Evolutionary conservation across 1,140 invertebrate genomes (phyloP), one percentile per base, ranked within the genome.

Genomic region (Macrobrachium rosenbergii): DNA sequence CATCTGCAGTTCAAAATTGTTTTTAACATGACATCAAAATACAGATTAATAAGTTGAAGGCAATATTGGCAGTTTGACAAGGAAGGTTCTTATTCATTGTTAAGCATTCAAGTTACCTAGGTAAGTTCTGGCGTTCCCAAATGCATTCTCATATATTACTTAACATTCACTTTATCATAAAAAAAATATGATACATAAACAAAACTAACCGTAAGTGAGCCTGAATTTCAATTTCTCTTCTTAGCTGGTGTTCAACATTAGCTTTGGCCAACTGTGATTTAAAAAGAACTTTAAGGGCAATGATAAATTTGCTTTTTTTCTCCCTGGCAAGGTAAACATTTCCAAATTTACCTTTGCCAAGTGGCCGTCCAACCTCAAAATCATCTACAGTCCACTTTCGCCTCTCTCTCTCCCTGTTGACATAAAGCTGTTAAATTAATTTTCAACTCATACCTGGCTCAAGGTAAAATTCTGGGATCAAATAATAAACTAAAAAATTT

Each of bases 281-380:
- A 91, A 98, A 99, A 23, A 99, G 93, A 5, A 99, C 97, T 93
- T 99, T 99, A n/a, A 99, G 93, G 0, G 98, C 99, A 67, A 99
- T 95, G 73, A 99, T 95, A 92, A 95, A 99, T 91, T 97, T 96
- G 0, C 96, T 97, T 88, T 95, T 94, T 91, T 98, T 99, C 91
- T 99, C 98, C 90, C 98, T 94, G 1, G 98, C 98, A 87, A 99
- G 92, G 92, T 99, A 99, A 0, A 99, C 99, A 93, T 98, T 98
- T 16, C 98, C 99, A 94, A 99, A 99, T 93, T 99, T 37, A 82
- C 99, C 99, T 93, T 98, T 98, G 0, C 99, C 99, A 6, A 99
- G 92, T 1, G 97, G 95, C 87, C 95, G 94, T 0, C 98, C 98
- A 91, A 99, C 97, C 90, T 99, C 98, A 93, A 99, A 99, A 93